These are phyloP conservation scores for Subanguina moxae DNA, from an alignment of 1,140 invertebrate species.

Conservation along the genomic window DNA sequence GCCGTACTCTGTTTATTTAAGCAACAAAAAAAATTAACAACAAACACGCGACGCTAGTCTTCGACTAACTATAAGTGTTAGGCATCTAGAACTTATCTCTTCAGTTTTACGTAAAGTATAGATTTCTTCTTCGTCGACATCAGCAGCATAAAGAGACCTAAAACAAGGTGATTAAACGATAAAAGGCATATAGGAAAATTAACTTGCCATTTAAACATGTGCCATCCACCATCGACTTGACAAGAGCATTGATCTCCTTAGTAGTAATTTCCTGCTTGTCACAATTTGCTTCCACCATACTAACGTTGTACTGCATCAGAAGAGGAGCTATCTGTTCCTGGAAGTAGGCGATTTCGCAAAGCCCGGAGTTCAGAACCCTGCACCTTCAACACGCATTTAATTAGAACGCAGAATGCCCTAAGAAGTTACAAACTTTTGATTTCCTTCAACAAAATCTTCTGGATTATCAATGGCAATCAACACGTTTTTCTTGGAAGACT, in stretches of 20 bases:
- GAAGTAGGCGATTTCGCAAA: background rate
- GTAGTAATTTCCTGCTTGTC: background rate
- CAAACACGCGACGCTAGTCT: no score
- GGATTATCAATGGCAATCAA: slow-evolving; percentile 16
- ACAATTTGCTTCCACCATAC: background rate
- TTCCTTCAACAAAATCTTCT: slow-evolving; percentile 14
- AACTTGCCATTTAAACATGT: background rate
- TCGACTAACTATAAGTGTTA: no score
- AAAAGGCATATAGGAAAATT: background rate
- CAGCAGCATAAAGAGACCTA: slow-evolving; percentile 1
- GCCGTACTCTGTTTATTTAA: no score
- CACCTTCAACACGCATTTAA: background rate
- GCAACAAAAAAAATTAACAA: no score
- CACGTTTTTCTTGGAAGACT: slow-evolving; percentile 16
- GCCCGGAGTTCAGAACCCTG: background rate
- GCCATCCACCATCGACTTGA: background rate
- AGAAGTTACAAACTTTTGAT: background rate
- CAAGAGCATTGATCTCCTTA: background rate
- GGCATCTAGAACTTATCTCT: background rate
- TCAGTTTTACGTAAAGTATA: background rate
- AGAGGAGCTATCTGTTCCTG: background rate
- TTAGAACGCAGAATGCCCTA: background rate
- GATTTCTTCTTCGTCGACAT: background rate
- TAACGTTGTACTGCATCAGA: background rate
- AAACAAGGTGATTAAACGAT: slow-evolving; percentile 1